Evolutionary conservation across 2,888 invertebrate species (phyloP), one percentile per base, ranked within the genome.

Genomic region (Leptopilina myrica): DNA sequence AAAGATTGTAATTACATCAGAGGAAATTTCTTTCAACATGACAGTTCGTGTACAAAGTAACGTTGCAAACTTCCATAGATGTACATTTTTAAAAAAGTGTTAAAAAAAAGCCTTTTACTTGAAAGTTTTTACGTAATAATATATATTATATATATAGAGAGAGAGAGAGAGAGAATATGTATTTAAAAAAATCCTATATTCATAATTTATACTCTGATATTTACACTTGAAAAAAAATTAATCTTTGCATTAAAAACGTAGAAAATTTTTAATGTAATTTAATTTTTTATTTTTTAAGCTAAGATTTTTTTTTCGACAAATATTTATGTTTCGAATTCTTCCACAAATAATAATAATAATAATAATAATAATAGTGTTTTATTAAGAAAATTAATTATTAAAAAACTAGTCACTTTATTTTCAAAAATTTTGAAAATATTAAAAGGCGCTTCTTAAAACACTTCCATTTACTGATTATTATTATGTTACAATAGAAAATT

Each of bases 341-440:
- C 46, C 43, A 20, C 20, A 20, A 20, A 20, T 20, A 20, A 20
- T 20, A 20, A 20, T 20, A 20, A 1, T n/a, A n/a, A n/a, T n/a
- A 20, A 20, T 20, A 20, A 20, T 20, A 20, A 20, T 20, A 20
- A 1, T n/a, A 43, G 46, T 67, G 12, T 46, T 67, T 67, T 46
- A 20, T 20, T 67, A 26, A 49, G 46, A 67, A 3, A 12, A 46
- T 15, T 20, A 49, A 33, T 56, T n/a, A 26, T 56, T 14, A 26
- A 8, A 8, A 56, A 73, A 73, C 73, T 73, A 73, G 73, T 73
- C 73, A 73, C 26, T 73, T 73, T 73, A 56, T 53, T 56, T 73
- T 73, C 56, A 73, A 12, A 12, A 43, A 7, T 43, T 20, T n/a
- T 49, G n/a, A 49, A 66, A 20, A 26, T 67, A 46, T 49, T 43